phyloP scores from a whole-genome alignment of 2,888 invertebrate species.

The Imbricaverruca yamaguchii region DNA sequence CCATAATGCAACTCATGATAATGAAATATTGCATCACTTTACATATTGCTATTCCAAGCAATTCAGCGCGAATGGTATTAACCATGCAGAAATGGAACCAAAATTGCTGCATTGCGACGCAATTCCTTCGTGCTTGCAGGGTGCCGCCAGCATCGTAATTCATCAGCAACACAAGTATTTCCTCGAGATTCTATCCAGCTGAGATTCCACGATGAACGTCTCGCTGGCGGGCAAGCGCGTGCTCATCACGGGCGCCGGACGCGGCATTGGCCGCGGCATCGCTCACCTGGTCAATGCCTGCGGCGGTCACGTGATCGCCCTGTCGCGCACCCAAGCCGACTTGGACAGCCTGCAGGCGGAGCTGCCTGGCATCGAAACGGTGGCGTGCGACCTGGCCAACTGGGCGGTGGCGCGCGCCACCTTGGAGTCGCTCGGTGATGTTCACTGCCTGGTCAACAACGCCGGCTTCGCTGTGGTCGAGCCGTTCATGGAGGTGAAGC shows the following conservation, averaged over 20 bases:
- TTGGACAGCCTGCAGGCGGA: slow-evolving; percentile 37
- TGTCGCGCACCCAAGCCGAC: slow-evolving; percentile 38
- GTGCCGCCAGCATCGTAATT: no score
- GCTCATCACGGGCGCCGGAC: slow-evolving; percentile 80
- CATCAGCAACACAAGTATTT: no score
- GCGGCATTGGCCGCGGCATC: slow-evolving; percentile 53
- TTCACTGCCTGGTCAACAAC: slow-evolving; percentile 84
- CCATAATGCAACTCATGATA: no score
- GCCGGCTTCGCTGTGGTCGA: slow-evolving; percentile 66
- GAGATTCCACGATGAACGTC: background rate
- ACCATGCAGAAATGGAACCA: no score
- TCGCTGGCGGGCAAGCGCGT: slow-evolving; percentile 56
- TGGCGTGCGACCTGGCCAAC: slow-evolving; percentile 62
- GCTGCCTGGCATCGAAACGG: slow-evolving; percentile 33
- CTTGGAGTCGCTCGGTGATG: slow-evolving; percentile 53
- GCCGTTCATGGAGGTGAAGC: slow-evolving; percentile 60
- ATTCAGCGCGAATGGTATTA: no score
- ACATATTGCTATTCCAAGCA: no score
- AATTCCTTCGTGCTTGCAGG: no score
- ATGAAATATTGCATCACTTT: no score
- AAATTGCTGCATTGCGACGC: no score
- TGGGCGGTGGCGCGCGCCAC: slow-evolving; percentile 64
- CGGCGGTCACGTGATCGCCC: slow-evolving; percentile 39
- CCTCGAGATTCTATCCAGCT: no score
- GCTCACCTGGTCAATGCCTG: slow-evolving; percentile 36